Evolutionary conservation across 2,113 vertebrate genomes (phyloP), one percentile per base, ranked within the genome.

Genomic region (Sardina pilchardus): DNA sequence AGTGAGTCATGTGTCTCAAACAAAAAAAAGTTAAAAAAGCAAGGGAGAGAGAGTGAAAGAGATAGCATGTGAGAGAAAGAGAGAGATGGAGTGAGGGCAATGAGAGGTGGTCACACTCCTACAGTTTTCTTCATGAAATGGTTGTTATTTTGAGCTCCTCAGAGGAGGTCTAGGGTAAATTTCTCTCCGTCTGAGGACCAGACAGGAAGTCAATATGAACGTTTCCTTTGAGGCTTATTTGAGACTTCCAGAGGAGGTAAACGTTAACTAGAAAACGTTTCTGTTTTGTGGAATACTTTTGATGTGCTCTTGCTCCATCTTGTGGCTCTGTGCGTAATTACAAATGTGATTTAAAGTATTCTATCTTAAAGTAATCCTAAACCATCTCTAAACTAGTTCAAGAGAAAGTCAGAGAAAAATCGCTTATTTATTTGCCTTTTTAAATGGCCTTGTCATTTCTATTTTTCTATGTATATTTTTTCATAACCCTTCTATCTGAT

Each of bases 51-150:
- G 59, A 53, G 16, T 45, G 80, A 1, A 24, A 85, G 53, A 45
- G 14, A 82, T 36, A 47, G 48, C 34, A 39, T 50, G 16, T 10
- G 39, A 81, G 42, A 81, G 67, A 43, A 8, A 43, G 36, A 24
- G 39, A 83, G 67, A 82, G 45, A 59, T 39, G 63, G 84, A 81
- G n/a, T 42, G 75, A 85, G 34, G 81, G 34, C 63, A 71, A 4
- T 12, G 10, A 1, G 63, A 26, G 26, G 30, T 59, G 21, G 0
- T 19, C 6, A 19, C 19, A 4, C 16, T 17, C 16, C 3, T 17
- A 17, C 2, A 14, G 24, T 56, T 21, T 56, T 59, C 4, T n/a
- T 21, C 53, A 59, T 6, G 4, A 24, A 3, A 59, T 3, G 0
- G 4, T 19, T 24, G 5, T 6, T 59, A 6, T 21, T 3, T 17